Percentiles rank a stretch among this genome's conserved stretches.
Conservation (phyloP, 2,797 vertebrate genomes). For the Tadarida brasiliensis region DNA sequence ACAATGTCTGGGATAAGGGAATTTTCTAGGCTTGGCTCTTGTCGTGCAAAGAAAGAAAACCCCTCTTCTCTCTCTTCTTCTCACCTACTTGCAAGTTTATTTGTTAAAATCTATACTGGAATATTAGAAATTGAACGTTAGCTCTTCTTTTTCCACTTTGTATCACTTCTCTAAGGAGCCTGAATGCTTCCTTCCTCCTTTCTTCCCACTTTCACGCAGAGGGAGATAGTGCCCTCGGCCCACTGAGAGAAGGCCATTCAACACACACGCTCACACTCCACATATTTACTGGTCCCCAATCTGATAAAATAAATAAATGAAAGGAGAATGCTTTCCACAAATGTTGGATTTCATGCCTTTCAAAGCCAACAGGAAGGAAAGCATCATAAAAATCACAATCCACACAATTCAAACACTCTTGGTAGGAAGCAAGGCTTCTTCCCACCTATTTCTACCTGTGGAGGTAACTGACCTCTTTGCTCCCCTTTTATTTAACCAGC, state of each 20-base stretch:
- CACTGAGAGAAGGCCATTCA: not conserved
- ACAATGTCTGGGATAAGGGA: not conserved
- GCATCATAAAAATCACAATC: slow-evolving; percentile 13
- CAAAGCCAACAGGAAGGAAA: not conserved
- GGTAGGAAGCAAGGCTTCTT: not conserved
- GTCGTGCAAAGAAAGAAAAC: not conserved
- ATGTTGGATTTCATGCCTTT: not conserved
- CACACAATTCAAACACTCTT: not conserved
- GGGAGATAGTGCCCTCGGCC: not conserved
- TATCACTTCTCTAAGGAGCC: not conserved
- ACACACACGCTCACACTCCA: not conserved
- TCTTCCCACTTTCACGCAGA: not conserved
- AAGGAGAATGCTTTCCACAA: not conserved
- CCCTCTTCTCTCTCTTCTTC: not conserved
- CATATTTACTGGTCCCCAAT: not conserved
- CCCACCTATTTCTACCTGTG: not conserved
- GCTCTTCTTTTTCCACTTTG: not conserved
- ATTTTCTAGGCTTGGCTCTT: not conserved
- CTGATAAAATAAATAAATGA: not conserved
- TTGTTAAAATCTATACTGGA: slow-evolving; percentile 24
- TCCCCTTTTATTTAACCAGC: not conserved
- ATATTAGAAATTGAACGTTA: not conserved
- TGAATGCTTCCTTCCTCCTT: not conserved
- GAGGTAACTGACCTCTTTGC: not conserved
- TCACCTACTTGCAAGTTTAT: not conserved